A percentile compares a stretch with the other conserved stretches of the same genome.
phyloP scores from a whole-genome alignment of 53 echinoderm and acorn worm genomes.

The Zoroaster sp. region DNA sequence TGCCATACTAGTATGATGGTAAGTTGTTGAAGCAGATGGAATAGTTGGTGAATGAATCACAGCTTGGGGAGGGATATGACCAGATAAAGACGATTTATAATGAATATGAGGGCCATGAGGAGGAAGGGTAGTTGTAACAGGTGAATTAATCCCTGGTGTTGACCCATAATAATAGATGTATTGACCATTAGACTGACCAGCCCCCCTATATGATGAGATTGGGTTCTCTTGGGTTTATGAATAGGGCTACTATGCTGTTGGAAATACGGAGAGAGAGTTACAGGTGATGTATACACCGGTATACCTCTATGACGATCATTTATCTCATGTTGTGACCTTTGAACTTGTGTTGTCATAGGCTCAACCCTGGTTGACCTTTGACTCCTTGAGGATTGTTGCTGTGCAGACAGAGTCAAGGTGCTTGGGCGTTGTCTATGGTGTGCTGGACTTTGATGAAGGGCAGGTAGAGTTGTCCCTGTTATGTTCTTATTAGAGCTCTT shows the following conservation, averaged over 20 bases:
- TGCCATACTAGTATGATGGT: constrained; percentile 71
- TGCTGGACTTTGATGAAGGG: constrained; percentile 22
- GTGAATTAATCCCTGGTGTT: constrained; percentile 78
- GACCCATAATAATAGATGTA: constrained; percentile 71
- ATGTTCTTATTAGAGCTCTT: constrained; percentile 18
- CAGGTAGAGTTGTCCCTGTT: constrained; percentile 33
- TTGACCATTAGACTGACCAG: constrained; percentile 20
- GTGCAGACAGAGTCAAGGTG: constrained; percentile 46
- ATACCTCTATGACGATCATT: constrained; percentile 12
- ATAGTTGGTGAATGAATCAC: constrained; percentile 88
- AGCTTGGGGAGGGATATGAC: constrained; percentile 67
- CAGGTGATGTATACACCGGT: constrained; percentile 56
- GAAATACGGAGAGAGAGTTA: constrained; percentile 49
- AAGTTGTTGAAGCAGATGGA: constrained; percentile 58
- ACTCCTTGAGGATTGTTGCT: constrained; percentile 10
- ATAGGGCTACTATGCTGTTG: constrained; percentile 80
- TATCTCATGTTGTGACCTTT: constrained; percentile 39
- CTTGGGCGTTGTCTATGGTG: constrained; percentile 59
- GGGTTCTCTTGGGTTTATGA: constrained; percentile 71
- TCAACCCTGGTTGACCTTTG: constrained; percentile 5
- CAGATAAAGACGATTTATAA: constrained; percentile 82
- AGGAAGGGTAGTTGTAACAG: constrained; percentile 62
- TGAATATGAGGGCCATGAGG: constrained; percentile 79
- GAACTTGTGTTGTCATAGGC: constrained; percentile 21
- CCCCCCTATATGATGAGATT: neutral